Percentiles rank a stretch among this genome's conserved stretches.
Evolutionary conservation across 2,888 invertebrate genomes (phyloP).

Genomic region (Therioaphis trifolii): DNA sequence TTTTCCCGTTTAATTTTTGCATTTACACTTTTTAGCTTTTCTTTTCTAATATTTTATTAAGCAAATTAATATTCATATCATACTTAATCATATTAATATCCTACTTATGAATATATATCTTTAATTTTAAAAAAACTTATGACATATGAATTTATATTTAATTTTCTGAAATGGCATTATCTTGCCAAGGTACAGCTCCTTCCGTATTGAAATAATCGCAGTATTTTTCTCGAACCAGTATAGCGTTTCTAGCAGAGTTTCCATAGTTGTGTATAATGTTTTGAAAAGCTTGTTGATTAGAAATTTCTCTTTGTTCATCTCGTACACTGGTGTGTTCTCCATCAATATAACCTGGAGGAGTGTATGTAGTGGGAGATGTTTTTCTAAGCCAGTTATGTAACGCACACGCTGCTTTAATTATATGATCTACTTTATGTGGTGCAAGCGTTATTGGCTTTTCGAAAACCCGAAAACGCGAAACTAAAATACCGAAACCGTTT

Average conservation of each 20-base stretch:
- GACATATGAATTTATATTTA: too few relatives aligned
- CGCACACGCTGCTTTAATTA: background rate
- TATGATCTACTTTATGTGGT: too few relatives aligned
- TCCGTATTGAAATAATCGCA: conserved; percentile 5
- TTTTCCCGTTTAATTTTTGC: too few relatives aligned
- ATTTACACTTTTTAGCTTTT: too few relatives aligned
- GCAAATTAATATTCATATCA: too few relatives aligned
- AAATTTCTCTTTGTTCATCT: background rate
- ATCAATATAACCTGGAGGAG: background rate
- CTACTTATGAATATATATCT: background rate
- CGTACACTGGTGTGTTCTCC: too few relatives aligned
- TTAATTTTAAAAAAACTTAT: too few relatives aligned
- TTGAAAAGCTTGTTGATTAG: conserved; percentile 1
- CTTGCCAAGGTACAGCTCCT: conserved; percentile 16
- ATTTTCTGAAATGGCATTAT: too few relatives aligned
- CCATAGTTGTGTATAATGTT: background rate
- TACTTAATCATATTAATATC: too few relatives aligned
- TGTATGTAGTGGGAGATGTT: too few relatives aligned
- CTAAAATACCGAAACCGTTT: conserved; percentile 3
- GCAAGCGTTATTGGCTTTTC: background rate
- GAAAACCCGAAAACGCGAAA: conserved; percentile 1
- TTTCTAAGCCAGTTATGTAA: too few relatives aligned
- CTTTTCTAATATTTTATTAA: too few relatives aligned
- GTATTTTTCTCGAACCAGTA: conserved; percentile 3
- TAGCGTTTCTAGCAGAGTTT: conserved; percentile 4